Percentiles rank a stretch among this genome's conserved stretches.
phyloP scores from a whole-genome alignment of 2,888 invertebrate species.

The Volucella inanis region DNA sequence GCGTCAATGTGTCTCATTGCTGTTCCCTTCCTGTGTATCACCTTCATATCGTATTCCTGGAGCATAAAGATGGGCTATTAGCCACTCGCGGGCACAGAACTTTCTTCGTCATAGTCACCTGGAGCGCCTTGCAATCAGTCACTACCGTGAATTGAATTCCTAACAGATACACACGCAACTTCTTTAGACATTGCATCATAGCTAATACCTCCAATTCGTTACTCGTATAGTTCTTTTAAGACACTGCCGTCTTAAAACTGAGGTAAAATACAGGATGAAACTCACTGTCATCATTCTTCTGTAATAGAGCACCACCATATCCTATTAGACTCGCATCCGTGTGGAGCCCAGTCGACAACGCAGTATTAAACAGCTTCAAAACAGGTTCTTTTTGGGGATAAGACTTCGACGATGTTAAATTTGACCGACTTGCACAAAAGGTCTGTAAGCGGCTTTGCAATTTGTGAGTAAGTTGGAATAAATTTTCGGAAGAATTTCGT shows the following conservation, averaged over 20 bases:
- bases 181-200: constrained; percentile 12
- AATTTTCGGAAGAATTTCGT: constrained; percentile 27
- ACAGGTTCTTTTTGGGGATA: background rate
- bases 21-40: constrained; percentile 17
- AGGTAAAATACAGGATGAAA: constrained; percentile 68
- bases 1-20: constrained; percentile 47
- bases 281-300: no score
- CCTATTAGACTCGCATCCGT: constrained; percentile 15
- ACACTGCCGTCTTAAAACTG: constrained; percentile 27
- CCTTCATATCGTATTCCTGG: constrained; percentile 23
- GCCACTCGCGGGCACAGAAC: constrained; percentile 38
- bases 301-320: no score
- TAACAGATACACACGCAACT: background rate
- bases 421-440: background rate
- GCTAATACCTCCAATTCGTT: constrained; percentile 24
- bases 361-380: constrained; percentile 12
- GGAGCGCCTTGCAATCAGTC: constrained; percentile 44
- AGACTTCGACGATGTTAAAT: constrained; percentile 2
- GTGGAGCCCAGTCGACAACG: background rate
- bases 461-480: background rate
- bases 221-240: constrained; percentile 23
- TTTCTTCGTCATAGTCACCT: constrained; percentile 29
- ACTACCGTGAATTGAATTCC: constrained; percentile 19
- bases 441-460: constrained; percentile 6
- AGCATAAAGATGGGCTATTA: constrained; percentile 23